phyloP scores from a whole-genome alignment of 2,888 invertebrate genomes.

The Rambutsinella grinnellia region DNA sequence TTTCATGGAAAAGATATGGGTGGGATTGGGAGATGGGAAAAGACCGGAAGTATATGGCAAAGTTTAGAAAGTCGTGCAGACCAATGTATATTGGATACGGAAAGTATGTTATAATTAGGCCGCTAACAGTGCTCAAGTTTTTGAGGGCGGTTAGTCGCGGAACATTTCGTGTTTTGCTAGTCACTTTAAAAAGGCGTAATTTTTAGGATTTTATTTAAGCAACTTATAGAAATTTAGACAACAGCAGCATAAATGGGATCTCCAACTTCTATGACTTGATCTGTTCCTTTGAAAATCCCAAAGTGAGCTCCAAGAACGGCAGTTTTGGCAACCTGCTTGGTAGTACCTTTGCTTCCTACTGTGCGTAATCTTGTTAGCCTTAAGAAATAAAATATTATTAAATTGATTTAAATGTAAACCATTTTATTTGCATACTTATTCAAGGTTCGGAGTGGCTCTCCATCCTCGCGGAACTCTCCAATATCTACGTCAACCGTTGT shows the following conservation, averaged over 20 bases:
- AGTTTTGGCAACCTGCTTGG: constrained; percentile 37
- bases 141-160: constrained; percentile 8
- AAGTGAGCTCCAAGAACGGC: constrained; percentile 57
- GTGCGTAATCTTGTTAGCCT: constrained; percentile 47
- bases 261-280: constrained; percentile 37
- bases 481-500: constrained; percentile 60
- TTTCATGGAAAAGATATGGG: constrained; percentile 19
- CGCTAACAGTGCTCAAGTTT: constrained; percentile 15
- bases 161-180: constrained; percentile 26
- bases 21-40: neutral
- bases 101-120: constrained; percentile 2
- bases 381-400: neutral
- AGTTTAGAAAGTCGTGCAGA: constrained; percentile 12
- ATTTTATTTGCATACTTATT: constrained; percentile 26
- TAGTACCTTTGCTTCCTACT: constrained; percentile 22
- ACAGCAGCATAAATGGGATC: constrained; percentile 55
- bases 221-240: too few relatives aligned
- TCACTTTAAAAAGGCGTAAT: too few relatives aligned
- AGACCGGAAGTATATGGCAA: constrained; percentile 21
- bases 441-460: constrained; percentile 56
- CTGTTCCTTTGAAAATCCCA: constrained; percentile 49
- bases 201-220: too few relatives aligned
- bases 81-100: constrained; percentile 4
- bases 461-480: constrained; percentile 40
- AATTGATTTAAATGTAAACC: neutral